Evolutionary conservation across 2,888 invertebrate genomes (phyloP).

Genomic region (Ellobium chinense): DNA sequence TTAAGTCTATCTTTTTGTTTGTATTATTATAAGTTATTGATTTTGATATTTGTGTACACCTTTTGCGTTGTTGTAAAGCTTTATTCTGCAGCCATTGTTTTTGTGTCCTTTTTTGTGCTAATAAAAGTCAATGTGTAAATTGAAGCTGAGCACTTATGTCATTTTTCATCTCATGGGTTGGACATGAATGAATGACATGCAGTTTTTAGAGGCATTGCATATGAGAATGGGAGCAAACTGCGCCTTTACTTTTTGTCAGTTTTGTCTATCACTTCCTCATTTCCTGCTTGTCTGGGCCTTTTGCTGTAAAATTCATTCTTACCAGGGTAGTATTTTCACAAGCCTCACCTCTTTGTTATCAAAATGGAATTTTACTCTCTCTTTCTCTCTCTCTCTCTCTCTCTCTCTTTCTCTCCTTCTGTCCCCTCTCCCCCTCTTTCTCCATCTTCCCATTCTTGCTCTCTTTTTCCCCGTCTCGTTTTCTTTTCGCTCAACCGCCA

Average conservation of each 20-base stretch:
- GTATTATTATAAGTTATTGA: not conserved
- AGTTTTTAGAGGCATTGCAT: no score
- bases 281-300: no score
- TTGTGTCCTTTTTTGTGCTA: not conserved
- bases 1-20: not conserved
- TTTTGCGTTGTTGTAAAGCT: constrained; percentile 5
- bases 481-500: no score
- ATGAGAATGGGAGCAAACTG: no score
- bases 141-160: not conserved
- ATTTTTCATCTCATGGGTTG: no score
- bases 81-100: constrained; percentile 11
- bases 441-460: not conserved
- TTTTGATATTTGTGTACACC: not conserved
- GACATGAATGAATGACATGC: no score
- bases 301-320: no score
- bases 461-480: not conserved
- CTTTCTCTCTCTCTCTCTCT: constrained; percentile 7
- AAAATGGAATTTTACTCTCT: not conserved
- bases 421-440: no score
- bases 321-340: no score
- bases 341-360: no score
- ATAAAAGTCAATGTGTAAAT: not conserved
- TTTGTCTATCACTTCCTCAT: no score
- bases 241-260: no score
- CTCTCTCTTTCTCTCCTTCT: not conserved